Base-by-base conservation (phyloP, 2,888 invertebrate genomes). In the Coenonympha glycerion region DNA sequence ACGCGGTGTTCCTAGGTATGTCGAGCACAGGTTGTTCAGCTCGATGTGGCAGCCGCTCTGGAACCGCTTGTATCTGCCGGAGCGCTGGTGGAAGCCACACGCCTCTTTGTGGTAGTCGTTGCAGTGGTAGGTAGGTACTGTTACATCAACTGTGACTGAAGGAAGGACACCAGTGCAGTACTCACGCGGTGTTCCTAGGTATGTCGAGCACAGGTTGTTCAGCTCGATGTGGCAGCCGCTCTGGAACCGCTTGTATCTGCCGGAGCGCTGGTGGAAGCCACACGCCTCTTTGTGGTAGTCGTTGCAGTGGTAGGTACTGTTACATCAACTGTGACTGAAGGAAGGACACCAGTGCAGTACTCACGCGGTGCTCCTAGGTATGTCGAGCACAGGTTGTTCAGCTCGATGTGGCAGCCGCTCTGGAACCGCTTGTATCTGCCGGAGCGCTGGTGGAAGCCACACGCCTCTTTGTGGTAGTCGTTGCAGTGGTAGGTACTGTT, bases 401-500 rank as follows among this genome's bases (percentile, higher is more conserved):
- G n/a, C 0, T 71, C 61, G 0, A 85, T 26, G 39, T 84, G 84
- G 1, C 84, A 85, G 0, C 1, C 19, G 44, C 83, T 84, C n/a
- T 78, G 76, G 2, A 85, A 85, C 73, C 73, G 81, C 37, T 70
- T 68, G 41, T 83, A 83, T 1, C 52, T 60, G 69, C 71, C 68
- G 0, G 18, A 63, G 0, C 39, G 26, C 0, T 82, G 52, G 39
- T 83, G 76, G 0, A 83, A 22, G 0, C 83, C 84, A 13, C 84
- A 84, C 0, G 61, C 72, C 0, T 8, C 18, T 4, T 52, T 73
- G 44, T 76, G 66, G 15, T 79, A 79, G 6, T 70, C 76, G 0
- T 76, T 74, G 47, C 84, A 85, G 9, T 81, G 79, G 44, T 76
- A 71, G 0, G 79, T n/a, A n/a, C n/a, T n/a, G n/a, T n/a, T n/a